phyloP scores from a whole-genome alignment of 2,113 vertebrate species.

The Hemichromis elongatus region DNA sequence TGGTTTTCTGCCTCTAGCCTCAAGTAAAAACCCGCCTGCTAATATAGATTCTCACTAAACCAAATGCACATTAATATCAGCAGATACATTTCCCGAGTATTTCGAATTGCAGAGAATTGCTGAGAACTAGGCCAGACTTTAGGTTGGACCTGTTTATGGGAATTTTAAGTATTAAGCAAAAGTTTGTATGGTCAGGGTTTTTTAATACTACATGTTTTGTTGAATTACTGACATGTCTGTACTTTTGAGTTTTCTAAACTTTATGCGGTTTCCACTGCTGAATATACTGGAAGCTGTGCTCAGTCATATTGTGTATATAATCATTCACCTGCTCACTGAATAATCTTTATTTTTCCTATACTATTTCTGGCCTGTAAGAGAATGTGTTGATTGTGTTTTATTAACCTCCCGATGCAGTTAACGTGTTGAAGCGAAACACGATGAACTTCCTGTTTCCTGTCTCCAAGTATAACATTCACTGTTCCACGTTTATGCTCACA shows the following conservation, averaged over 20 bases:
- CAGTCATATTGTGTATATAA: neutral
- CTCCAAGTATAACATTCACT: slow-evolving; percentile 56
- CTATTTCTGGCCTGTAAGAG: neutral
- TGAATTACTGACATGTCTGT: neutral
- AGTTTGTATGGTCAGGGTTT: neutral
- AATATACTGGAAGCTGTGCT: neutral
- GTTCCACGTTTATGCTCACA: neutral
- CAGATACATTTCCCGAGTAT: neutral
- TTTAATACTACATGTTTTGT: neutral
- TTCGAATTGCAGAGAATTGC: neutral
- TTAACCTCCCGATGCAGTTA: neutral
- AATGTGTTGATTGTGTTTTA: neutral
- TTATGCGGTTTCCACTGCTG: neutral
- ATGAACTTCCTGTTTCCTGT: neutral
- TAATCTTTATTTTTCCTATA: neutral
- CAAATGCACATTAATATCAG: neutral
- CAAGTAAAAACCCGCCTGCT: neutral
- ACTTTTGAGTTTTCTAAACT: neutral
- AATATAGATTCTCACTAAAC: neutral
- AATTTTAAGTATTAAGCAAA: neutral
- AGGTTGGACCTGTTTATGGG: neutral
- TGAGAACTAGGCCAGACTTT: neutral
- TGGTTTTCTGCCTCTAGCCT: neutral
- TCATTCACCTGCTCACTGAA: neutral
- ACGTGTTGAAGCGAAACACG: neutral